A percentile compares a stretch with the other conserved stretches of the same genome.
phyloP scores from a whole-genome alignment of 2,797 vertebrate species.

The Apogon talboti region DNA sequence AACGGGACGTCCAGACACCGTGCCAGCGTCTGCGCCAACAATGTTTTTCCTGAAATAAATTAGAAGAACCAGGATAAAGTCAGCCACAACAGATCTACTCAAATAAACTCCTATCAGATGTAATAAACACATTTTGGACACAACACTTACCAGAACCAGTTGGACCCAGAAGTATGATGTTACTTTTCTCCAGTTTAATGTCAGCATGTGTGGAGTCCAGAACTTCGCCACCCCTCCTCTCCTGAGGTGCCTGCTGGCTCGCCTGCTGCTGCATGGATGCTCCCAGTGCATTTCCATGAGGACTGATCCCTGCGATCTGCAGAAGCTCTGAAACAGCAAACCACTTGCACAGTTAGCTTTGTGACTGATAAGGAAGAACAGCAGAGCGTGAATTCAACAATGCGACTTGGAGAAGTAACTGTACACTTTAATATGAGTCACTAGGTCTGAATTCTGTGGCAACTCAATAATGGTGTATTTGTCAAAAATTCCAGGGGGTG shows the following conservation, averaged over 20 bases:
- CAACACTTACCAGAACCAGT: conserved; percentile 92
- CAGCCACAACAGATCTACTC: neutral
- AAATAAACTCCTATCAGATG: neutral
- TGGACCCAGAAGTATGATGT: conserved; percentile 96
- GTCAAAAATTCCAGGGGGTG: conserved; percentile 1
- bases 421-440: neutral
- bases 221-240: conserved; percentile 93
- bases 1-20: conserved; percentile 97
- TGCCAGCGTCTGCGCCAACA: conserved; percentile 96
- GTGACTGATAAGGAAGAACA: neutral
- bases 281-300: conserved; percentile 95
- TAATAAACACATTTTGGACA: conserved; percentile 8
- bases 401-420: neutral
- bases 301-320: conserved; percentile 97
- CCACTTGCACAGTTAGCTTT: conserved; percentile 3
- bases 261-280: conserved; percentile 96
- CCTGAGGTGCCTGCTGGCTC: conserved; percentile 91
- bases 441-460: neutral
- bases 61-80: neutral
- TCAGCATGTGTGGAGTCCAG: conserved; percentile 92
- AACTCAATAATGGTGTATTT: conserved; percentile 8
- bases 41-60: conserved; percentile 89
- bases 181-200: conserved; percentile 99
- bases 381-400: neutral
- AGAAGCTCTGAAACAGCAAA: conserved; percentile 87